Evolutionary conservation across 2,113 vertebrate genomes (phyloP), one percentile per base, ranked within the genome.

Genomic region (Myodes glareolus): DNA sequence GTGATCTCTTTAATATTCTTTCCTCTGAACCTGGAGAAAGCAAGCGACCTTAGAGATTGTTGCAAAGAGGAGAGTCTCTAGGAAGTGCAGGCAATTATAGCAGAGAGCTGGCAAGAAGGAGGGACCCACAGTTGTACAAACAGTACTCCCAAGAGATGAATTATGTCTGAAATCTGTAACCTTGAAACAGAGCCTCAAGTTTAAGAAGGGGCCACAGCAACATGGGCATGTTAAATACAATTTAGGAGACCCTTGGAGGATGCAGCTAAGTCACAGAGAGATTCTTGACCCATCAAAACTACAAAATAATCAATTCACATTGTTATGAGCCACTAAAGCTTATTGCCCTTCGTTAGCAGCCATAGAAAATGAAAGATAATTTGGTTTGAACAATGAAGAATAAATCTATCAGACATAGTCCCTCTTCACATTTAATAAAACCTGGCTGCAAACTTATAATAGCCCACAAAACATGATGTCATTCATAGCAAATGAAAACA

Each of bases 401-500:
- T 96, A 94, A 81, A 94, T 92, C 95, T 91, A 92, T 92, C 31
- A 77, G 73, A 93, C 78, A 70, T 29, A 87, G 33, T 65, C 39
- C 90, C 33, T 92, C 88, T 89, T 96, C n/a, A 85, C 75, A 95
- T 65, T 97, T 90, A 94, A 95, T 86, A 36, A 96, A 89, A 96
- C 94, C 65, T 94, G 42, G 72, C 61, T 94, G 33, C 55, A 96
- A n/a, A 95, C 42, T 91, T 96, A 39, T 29, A 85, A 94, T 75
- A 78, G n/a, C 29, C 58, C 73, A 89, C 58, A 96, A 95, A 96
- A 68, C 27, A 80, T 86, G 85, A 77, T 92, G 88, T 86, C 61
- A 84, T 85, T 90, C 90, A 95, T 55, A 36, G 50, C 47, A 94
- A 95, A 96, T 90, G 27, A 91, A 95, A 97, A 95, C 81, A 90